A percentile compares a stretch with the other conserved stretches of the same genome.
These are phyloP conservation scores for Temnothorax unifasciatus DNA, from an alignment of 2,888 invertebrate species.

Conservation along the genomic window DNA sequence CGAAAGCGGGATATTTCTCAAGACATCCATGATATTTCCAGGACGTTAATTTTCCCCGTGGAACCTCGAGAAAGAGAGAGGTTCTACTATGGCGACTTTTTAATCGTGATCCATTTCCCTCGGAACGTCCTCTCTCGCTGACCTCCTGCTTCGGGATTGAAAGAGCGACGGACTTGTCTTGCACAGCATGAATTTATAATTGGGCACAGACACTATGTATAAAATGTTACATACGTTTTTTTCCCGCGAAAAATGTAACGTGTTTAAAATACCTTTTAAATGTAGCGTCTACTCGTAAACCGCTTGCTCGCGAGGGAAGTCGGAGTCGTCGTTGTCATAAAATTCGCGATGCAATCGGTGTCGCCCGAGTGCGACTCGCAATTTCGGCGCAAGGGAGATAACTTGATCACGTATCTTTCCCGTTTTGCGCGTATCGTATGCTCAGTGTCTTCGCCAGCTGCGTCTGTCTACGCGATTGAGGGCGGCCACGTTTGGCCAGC, in stretches of 20 bases:
- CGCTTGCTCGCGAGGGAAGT: constrained; percentile 19
- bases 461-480: constrained; percentile 9
- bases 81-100: constrained; percentile 9
- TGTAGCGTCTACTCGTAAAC: constrained; percentile 6
- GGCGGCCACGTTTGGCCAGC: constrained; percentile 15
- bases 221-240: constrained; percentile 41
- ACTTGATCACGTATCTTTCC: background rate
- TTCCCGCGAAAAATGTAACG: background rate
- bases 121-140: constrained; percentile 2
- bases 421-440: background rate
- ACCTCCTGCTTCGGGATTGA: background rate
- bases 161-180: constrained; percentile 41
- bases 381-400: constrained; percentile 2
- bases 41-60: background rate
- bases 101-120: background rate
- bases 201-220: constrained; percentile 41
- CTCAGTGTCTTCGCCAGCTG: background rate
- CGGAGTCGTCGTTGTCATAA: constrained; percentile 28
- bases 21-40: background rate
- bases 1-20: constrained; percentile 10
- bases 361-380: background rate
- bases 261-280: constrained; percentile 37
- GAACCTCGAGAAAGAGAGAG: background rate
- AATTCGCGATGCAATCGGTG: constrained; percentile 16
- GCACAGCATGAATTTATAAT: constrained; percentile 38